Evolutionary conservation across 1,140 invertebrate genomes (phyloP), one percentile per base, ranked within the genome.

Genomic region (Drosophila lacertosa): DNA sequence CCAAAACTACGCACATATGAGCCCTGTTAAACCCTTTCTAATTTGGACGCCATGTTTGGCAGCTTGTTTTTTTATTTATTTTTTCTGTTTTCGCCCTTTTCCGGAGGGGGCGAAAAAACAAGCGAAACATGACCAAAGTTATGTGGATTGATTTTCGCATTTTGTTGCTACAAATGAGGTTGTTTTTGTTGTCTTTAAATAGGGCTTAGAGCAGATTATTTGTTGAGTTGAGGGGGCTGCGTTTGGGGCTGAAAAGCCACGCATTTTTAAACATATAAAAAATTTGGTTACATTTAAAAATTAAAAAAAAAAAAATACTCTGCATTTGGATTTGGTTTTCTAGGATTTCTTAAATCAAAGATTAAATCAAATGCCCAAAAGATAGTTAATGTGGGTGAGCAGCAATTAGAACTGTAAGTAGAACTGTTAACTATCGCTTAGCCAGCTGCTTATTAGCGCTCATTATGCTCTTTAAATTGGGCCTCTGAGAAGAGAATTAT

Each of bases 121-220:
- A 62, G 18, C 54, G 10, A 16, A 55, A 58, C 75, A 78, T 78
- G 58, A 40, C 59, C 29, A 51, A 35, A 74, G 40, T 59, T 70
- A 53, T 73, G 39, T 48, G 63, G 68, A 81, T 81, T 82, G 73
- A 82, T 82, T 77, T 77, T 68, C 53, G 62, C 44, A 64, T 64
- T 77, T 82, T 50, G 59, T 55, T 50, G 42, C 62, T 82, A 80
- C 60, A 80, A 80, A 77, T 77, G 51, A 77, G 57, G 18, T 55
- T 64, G 40, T 47, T n/a, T 15, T 29, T 24, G 11, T 57, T 50
- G 22, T 32, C n/a, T n/a, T 20, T 32, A 11, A 16, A 18, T n/a
- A 20, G 18, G 10, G 35, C 32, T 51, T 13, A 69, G 45, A 20
- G 29, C 44, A 42, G 63, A 63, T 66, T 51, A 69, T 60, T 39